A percentile compares a stretch with the other conserved stretches of the same genome.
These are phyloP conservation scores for Acrobasis suavella DNA, from an alignment of 2,888 invertebrate species.

Conservation along the genomic window DNA sequence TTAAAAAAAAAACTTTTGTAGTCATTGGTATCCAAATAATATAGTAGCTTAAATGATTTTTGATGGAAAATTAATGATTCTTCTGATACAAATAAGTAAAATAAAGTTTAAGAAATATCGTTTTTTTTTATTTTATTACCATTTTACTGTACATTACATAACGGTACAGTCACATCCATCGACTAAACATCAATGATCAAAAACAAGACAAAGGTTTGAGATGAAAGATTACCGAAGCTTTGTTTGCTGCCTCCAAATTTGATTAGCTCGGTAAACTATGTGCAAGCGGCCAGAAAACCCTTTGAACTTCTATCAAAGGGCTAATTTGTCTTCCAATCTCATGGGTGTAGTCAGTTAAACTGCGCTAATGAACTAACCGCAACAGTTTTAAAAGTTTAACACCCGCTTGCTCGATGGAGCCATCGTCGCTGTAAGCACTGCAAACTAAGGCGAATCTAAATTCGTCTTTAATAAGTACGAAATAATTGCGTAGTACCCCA, in stretches of 20 bases:
- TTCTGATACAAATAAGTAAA: not conserved
- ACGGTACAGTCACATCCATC: not conserved
- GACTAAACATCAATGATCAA: constrained; percentile 24
- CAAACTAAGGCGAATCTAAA: too few species aligned
- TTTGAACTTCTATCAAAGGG: constrained; percentile 57
- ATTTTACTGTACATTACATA: not conserved
- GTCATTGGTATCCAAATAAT: too few species aligned
- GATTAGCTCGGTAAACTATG: constrained; percentile 62
- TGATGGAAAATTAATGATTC: too few species aligned
- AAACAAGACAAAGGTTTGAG: constrained; percentile 46
- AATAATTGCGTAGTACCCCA: too few species aligned
- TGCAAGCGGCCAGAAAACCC: constrained; percentile 54
- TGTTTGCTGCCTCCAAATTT: constrained; percentile 57
- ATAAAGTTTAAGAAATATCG: not conserved
- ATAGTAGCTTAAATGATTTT: too few species aligned
- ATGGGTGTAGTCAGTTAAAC: constrained; percentile 46
- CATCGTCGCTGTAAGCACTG: not conserved
- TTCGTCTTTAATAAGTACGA: too few species aligned
- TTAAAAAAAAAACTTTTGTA: too few species aligned
- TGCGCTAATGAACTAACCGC: constrained; percentile 48
- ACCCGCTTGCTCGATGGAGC: not conserved
- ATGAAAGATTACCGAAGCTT: constrained; percentile 52
- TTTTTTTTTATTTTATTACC: too few species aligned
- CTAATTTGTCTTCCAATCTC: constrained; percentile 50
- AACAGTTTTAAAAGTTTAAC: constrained; percentile 52